A percentile compares a stretch with the other conserved stretches of the same genome.
phyloP scores from a whole-genome alignment of 2,888 invertebrate species.

The Tachina grossa region DNA sequence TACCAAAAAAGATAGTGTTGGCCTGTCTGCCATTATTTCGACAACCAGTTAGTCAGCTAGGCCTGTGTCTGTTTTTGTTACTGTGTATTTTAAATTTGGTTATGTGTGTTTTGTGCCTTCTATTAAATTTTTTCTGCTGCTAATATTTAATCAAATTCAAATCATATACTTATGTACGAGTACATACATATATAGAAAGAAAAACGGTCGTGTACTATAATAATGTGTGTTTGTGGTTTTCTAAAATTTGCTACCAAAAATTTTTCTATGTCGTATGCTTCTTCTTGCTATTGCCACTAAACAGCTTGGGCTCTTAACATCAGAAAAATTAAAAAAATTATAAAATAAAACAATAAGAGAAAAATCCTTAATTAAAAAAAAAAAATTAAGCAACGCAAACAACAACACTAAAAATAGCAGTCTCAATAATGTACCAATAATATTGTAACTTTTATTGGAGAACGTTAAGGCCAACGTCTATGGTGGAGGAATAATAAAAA shows the following conservation, averaged over 20 bases:
- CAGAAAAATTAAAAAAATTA: slow-evolving; percentile 11
- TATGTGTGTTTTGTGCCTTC: slow-evolving; percentile 59
- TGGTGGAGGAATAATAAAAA: slow-evolving; percentile 39
- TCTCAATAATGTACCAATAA: slow-evolving; percentile 55
- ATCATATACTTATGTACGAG: slow-evolving; percentile 1
- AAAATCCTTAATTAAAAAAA: slow-evolving; percentile 32
- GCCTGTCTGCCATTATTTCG: slow-evolving; percentile 62
- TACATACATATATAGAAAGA: slow-evolving; percentile 8
- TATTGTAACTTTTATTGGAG: slow-evolving; percentile 52
- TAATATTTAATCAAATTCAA: slow-evolving; percentile 58
- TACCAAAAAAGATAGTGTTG: slow-evolving; percentile 65
- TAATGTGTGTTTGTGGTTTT: slow-evolving; percentile 27
- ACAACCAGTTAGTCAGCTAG: slow-evolving; percentile 57
- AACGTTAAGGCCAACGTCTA: slow-evolving; percentile 50
- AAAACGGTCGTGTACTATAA: slow-evolving; percentile 37
- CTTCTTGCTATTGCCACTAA: slow-evolving; percentile 40
- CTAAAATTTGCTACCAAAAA: slow-evolving; percentile 47
- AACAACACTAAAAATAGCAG: slow-evolving; percentile 19
- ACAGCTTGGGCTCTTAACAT: slow-evolving; percentile 48
- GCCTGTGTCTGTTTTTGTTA: slow-evolving; percentile 58
- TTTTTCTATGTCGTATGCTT: slow-evolving; percentile 57
- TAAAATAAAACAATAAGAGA: slow-evolving; percentile 32
- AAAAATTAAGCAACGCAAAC: slow-evolving; percentile 43
- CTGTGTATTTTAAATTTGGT: slow-evolving; percentile 49
- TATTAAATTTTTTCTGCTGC: slow-evolving; percentile 45